Base-by-base conservation (phyloP, 2,797 vertebrate species). In the Rhinichthys osculus region DNA sequence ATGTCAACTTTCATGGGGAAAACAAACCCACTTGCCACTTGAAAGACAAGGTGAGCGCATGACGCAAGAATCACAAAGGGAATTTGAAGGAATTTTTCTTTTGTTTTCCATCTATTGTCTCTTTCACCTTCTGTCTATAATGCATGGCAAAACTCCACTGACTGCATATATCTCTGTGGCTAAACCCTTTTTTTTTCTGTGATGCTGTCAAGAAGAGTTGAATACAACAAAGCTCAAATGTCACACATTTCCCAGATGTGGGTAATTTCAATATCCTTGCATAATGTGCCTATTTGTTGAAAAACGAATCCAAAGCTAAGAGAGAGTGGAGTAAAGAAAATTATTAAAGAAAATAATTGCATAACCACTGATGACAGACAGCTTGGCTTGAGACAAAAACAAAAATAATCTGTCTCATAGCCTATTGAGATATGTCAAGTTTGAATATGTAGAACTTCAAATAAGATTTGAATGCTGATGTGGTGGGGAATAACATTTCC, bases 121-220 rank as follows among this genome's bases (percentile, higher is more conserved):
- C 67, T 85, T 72, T 81, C 19, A 86, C 83, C 67, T 38, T 78
- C 87, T 82, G 50, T 81, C 30, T 91, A 89, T 90, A 92, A 92
- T 92, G 85, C 89, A 90, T 88, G 90, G 90, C 88, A 89, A 87
- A 72, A 59, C 89, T 85, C 71, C 88, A 87, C 81, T 88, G 85
- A 86, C 86, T 85, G 83, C 89, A 83, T 89, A 90, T 78, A 88
- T 79, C 79, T 81, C 84, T 77, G 50, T 27, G 78, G 66, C n/a
- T 35, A 77, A 82, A 89, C 84, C 44, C 38, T 69, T 42, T 83
- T 74, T 86, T 44, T 50, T 85, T 85, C 69, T 89, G 71, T 70
- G 17, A 76, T 47, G 54, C 62, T 83, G 76, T 47, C 74, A 78
- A 78, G 72, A 81, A 42, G 27, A 52, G 50, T 77, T 72, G 78